Evolutionary conservation across 2,888 invertebrate species (phyloP), one percentile per base, ranked within the genome.

Genomic region (Nymphalis c-album): DNA sequence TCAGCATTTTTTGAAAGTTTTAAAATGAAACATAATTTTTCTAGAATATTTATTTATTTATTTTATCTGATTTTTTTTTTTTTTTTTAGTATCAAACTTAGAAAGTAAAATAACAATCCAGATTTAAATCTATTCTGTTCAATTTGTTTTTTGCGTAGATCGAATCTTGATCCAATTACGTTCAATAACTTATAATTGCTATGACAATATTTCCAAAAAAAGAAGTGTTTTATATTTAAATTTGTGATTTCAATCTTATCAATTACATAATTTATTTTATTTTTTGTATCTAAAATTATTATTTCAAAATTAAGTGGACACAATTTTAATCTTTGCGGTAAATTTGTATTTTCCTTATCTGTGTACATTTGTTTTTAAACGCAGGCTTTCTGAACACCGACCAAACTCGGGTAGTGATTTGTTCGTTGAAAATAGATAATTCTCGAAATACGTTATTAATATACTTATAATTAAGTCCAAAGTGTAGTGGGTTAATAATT

Each of bases 401-500:
- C 40, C 53, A 26, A 35, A 50, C 20, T 45, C 22, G 45, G 53
- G 51, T 20, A 40, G 51, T 35, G 55, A 53, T 63, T 55, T 35
- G 40, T n/a, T 18, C 35, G 31, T 35, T 8, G 40, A 57, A 57
- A 57, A 57, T 60, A 63, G 69, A 71, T 65, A 70, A 59, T 71
- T 69, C 69, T 66, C 63, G 67, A 71, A 70, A 63, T 57, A 63
- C 35, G 48, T 62, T 62, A 47, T 62, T 55, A 62, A 47, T 47
- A n/a, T 35, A 31, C 13, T 51, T 48, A n/a, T 22, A 18, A 40
- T 35, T 47, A 20, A 46, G n/a, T 50, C 40, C 45, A 13, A 22
- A 22, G n/a, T 26, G n/a, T 22, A 50, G 47, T n/a, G n/a, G n/a
- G 55, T 47, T 62, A 40, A 4, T 31, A 48, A 59, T 35, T 58